Evolutionary conservation across 2,888 invertebrate species (phyloP), one percentile per base, ranked within the genome.

Genomic region (Cybosia mesomella): DNA sequence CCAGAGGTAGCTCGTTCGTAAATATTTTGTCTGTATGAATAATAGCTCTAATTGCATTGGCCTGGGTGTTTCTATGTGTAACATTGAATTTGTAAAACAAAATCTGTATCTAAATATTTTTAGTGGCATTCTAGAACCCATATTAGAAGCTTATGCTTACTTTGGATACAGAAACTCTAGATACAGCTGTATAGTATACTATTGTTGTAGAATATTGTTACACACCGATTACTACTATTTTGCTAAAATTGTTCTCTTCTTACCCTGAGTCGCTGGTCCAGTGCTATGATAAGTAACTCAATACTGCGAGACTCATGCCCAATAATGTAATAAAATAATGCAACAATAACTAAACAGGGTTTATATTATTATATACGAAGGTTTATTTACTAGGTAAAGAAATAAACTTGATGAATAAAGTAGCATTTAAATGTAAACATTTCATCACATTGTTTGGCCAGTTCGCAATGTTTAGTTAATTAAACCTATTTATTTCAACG

Each of bases 381-480:
- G 32, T 10, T 39, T 22, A 43, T 10, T 28, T 49, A 72, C 65
- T 77, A 72, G 70, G 70, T 65, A 58, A 74, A 49, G 64, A 75
- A 77, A 78, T 72, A 77, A 66, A 69, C 68, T 67, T 24, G 55
- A 55, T 15, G 36, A 21, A 13, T 13, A 59, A 34, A 59, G 43
- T 15, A 15, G 49, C 49, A n/a, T 60, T 72, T 67, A 54, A 57
- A 22, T 66, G 68, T 78, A 75, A 78, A 75, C 69, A 67, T 80
- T 74, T 78, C 72, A 70, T 61, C 71, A 36, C 72, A 68, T 64
- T 57, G 53, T 68, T 67, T 59, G 62, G 21, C 24, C 57, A 55
- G 54, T 65, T 36, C 24, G 61, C 54, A 67, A 62, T 63, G 58
- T 58, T 39, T 18, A 36, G 63, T 67, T 61, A 67, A 58, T 67